Evolutionary conservation across 2,797 vertebrate species (phyloP), one percentile per base, ranked within the genome.

Genomic region (Gadopsis marmoratus): DNA sequence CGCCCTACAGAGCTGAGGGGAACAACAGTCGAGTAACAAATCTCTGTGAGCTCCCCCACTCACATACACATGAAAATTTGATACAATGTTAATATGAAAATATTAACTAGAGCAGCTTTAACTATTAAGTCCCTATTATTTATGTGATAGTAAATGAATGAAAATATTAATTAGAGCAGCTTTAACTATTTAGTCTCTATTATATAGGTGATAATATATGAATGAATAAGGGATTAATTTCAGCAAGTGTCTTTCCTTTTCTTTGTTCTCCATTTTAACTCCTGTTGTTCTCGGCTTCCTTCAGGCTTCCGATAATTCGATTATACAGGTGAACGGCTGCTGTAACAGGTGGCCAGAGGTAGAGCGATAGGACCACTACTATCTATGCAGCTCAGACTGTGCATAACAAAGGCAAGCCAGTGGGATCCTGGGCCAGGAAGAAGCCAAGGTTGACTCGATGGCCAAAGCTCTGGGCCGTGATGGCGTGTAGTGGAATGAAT

Each of bases 301-400:
- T 62, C 19, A 26, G 77, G 45, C 35, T 65, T 71, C 56, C 0
- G 33, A 47, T 89, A 74, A 87, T 82, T 78, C 10, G 59, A 90
- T 88, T 71, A 81, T 72, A 76, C 84, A 75, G 83, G 79, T 88
- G 85, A 88, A 75, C 65, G 65, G 63, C 61, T 60, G 80, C 73
- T 70, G 55, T 79, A 77, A 82, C 76, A 88, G 78, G 66, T 76
- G 84, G 71, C 61, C 78, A 78, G 75, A 80, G 43, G 71, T 50
- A 54, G 33, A 59, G 47, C 63, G 71, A 82, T 66, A 71, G 63
- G 37, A 48, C 60, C 14, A 7, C 23, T 48, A 48, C 67, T 83
- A 82, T 86, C 74, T 83, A 12, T 58, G 53, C 26, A 35, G 56
- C 72, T 86, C 78, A 88, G 82, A 72, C 56, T n/a, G 41, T 62